phyloP scores from a whole-genome alignment of 2,797 vertebrate genomes.

The Anas bahamensis region DNA sequence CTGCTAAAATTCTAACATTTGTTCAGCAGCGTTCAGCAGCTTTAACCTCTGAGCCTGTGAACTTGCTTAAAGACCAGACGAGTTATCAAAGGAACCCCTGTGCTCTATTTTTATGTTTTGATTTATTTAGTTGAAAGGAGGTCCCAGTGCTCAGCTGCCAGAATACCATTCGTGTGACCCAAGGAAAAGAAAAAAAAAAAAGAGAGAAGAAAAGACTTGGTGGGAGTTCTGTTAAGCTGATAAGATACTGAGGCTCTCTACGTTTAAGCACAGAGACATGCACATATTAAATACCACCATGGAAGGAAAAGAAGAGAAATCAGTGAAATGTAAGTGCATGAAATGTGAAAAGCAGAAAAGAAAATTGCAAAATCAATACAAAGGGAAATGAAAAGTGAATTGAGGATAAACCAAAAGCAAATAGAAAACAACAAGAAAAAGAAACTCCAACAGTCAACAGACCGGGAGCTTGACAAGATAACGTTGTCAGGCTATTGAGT shows the following conservation, averaged over 20 bases:
- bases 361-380: conserved; percentile 65
- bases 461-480: conserved; percentile 37
- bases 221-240: not conserved
- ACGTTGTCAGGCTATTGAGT: not conserved
- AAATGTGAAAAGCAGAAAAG: conserved; percentile 45
- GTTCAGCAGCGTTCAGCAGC: not conserved
- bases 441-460: not conserved
- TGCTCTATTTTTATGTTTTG: not conserved
- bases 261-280: not conserved
- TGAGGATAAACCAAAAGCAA: conserved; percentile 27
- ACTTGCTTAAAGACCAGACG: not conserved
- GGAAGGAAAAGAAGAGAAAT: conserved; percentile 27
- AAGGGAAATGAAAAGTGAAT: conserved; percentile 40
- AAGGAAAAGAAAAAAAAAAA: not conserved
- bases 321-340: conserved; percentile 19
- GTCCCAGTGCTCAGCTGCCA: not conserved
- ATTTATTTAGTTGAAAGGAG: conserved; percentile 1
- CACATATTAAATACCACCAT: not conserved
- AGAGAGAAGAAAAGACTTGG: not conserved
- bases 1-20: not conserved
- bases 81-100: not conserved
- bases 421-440: not conserved
- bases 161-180: not conserved
- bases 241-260: not conserved
- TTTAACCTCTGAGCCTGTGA: not conserved